Percentiles rank a stretch among this genome's conserved stretches.
phyloP scores from a whole-genome alignment of 2,888 invertebrate species.

The Caenorhabditis auriculariae region DNA sequence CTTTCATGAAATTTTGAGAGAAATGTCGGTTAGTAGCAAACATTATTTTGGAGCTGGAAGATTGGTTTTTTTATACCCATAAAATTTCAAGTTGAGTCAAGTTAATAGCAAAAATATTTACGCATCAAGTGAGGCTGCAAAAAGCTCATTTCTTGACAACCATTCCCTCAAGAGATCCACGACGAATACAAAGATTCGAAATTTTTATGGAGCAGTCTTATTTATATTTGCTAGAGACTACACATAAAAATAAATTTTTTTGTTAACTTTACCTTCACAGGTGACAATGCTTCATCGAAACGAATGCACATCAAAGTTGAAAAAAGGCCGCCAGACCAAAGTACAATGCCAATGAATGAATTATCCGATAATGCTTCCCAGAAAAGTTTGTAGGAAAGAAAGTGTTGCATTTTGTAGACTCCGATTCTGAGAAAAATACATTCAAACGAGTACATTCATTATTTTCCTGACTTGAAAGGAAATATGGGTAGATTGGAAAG shows the following conservation, averaged over 20 bases:
- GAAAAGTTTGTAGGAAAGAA: slow-evolving; percentile 7
- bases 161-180: too few species aligned
- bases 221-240: too few species aligned
- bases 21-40: neutral
- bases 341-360: slow-evolving; percentile 20
- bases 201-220: too few species aligned
- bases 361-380: slow-evolving; percentile 10
- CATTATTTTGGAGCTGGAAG: too few species aligned
- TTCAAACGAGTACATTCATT: neutral
- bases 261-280: neutral
- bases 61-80: too few species aligned
- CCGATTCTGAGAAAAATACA: slow-evolving; percentile 13
- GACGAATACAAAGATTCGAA: too few species aligned
- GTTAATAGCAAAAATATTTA: too few species aligned
- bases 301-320: slow-evolving; percentile 19
- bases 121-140: too few species aligned
- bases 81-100: too few species aligned
- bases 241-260: too few species aligned
- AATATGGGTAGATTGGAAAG: too few species aligned
- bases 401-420: slow-evolving; percentile 16
- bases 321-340: slow-evolving; percentile 27
- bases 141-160: too few species aligned
- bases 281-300: slow-evolving; percentile 14
- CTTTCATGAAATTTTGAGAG: neutral
- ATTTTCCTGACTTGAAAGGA: neutral